Base-by-base conservation (phyloP, 2,113 vertebrate species). In the Rhadina sibilatrix region DNA sequence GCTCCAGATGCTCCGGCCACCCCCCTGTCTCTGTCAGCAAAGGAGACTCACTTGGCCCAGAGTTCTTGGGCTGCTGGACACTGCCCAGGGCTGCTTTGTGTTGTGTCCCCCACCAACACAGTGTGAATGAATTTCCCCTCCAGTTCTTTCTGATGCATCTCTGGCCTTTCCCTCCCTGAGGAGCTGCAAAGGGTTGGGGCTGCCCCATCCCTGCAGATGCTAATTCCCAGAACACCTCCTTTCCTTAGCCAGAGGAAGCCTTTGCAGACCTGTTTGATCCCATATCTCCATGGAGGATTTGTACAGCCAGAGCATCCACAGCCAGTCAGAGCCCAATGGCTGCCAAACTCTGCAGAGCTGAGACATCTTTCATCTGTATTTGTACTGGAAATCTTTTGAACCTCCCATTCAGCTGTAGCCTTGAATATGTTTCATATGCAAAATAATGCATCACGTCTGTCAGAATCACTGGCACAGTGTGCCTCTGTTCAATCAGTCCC, bases 151-250 rank as follows among this genome's bases (percentile, higher is more conserved):
- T 47, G 35, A 33, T 12, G 3, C 25, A 42, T 38, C 33, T 84
- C 38, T 84, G 37, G 15, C 11, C 27, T 79, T 50, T 35, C 9
- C 4, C 5, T 8, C 17, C n/a, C 10, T 0, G 0, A 47, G 65
- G 27, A 87, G 27, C 35, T 95, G 33, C 44, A 30, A 44, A 49
- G 9, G 4, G 1, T 44, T 76, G 65, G 44, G 44, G 38, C 56
- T 90, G 57, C 25, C 12, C 31, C 24, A 4, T 38, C 16, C 52
- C 37, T 68, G 56, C 30, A 66, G 56, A 24, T 90, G 20, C 49
- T 22, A 7, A 5, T 65, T 54, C 14, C 28, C 10, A 10, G 6
- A 30, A 15, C 31, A 79, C 5, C 12, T 85, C 37, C 33, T 61
- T 68, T 69, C 15, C 42, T 46, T 63, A 63, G 50, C 56, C 2